phyloP scores from a whole-genome alignment of 2,888 invertebrate genomes.

The Xylota segnis region DNA sequence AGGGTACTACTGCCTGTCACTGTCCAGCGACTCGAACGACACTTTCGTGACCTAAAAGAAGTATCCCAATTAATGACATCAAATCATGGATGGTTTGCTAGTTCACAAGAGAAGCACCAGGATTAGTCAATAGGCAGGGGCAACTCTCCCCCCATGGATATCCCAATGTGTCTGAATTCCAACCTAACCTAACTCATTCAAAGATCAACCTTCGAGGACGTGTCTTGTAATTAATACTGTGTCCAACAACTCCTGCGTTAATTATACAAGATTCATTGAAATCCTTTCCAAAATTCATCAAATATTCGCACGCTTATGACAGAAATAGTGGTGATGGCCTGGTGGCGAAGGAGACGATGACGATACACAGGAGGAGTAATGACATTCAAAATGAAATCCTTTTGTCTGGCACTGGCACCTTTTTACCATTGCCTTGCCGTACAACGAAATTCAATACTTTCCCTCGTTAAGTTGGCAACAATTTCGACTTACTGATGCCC shows the following conservation, averaged over 20 bases:
- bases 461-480: slow-evolving; percentile 4
- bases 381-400: slow-evolving; percentile 6
- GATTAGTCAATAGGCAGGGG: no score
- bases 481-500: neutral
- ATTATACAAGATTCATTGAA: neutral
- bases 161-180: no score
- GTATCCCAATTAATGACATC: no score
- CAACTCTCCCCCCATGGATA: no score
- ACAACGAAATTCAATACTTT: neutral
- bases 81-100: no score
- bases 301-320: neutral
- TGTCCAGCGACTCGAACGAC: no score
- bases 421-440: neutral
- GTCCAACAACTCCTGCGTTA: neutral
- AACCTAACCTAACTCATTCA: no score
- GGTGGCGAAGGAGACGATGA: neutral
- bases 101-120: no score
- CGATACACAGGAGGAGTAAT: neutral
- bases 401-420: slow-evolving; percentile 31
- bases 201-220: no score
- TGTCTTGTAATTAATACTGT: no score
- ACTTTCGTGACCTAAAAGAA: no score
- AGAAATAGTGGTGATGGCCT: neutral
- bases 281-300: neutral
- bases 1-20: no score